A percentile compares a stretch with the other conserved stretches of the same genome.
phyloP scores from a whole-genome alignment of 2,113 vertebrate genomes.

The Phyllopteryx taeniolatus region DNA sequence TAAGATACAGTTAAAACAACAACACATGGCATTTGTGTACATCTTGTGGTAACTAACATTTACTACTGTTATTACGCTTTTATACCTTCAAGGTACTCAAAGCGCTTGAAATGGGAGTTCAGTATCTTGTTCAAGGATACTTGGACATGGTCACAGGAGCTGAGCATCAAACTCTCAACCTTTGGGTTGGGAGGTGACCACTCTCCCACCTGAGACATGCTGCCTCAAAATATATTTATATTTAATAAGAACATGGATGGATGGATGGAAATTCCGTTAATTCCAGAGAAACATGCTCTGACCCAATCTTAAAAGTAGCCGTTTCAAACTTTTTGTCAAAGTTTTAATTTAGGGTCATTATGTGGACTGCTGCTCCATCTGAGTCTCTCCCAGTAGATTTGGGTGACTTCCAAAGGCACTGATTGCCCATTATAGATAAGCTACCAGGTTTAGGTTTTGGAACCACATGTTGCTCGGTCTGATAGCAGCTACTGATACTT shows the following conservation, averaged over 20 bases:
- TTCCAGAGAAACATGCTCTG: background rate
- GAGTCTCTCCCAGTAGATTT: constrained; percentile 29
- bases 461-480: constrained; percentile 39
- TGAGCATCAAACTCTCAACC: too few species aligned
- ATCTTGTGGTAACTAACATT: background rate
- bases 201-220: too few species aligned
- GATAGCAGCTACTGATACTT: constrained; percentile 39
- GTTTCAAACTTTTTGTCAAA: constrained; percentile 16
- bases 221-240: too few species aligned
- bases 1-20: background rate
- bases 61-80: background rate
- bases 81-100: too few species aligned
- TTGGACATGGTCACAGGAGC: too few species aligned
- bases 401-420: constrained; percentile 32
- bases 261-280: background rate
- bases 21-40: constrained; percentile 1
- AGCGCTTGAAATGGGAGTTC: too few species aligned
- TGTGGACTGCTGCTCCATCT: constrained; percentile 2
- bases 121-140: too few species aligned
- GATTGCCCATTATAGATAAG: constrained; percentile 65
- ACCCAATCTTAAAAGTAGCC: background rate
- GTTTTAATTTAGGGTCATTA: constrained; percentile 20
- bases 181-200: too few species aligned
- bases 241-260: background rate
- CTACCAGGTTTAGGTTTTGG: constrained; percentile 43